These are phyloP conservation scores for Stylophora pistillata DNA, from an alignment of 64 coral and sea anemone species.

Conservation along the genomic window DNA sequence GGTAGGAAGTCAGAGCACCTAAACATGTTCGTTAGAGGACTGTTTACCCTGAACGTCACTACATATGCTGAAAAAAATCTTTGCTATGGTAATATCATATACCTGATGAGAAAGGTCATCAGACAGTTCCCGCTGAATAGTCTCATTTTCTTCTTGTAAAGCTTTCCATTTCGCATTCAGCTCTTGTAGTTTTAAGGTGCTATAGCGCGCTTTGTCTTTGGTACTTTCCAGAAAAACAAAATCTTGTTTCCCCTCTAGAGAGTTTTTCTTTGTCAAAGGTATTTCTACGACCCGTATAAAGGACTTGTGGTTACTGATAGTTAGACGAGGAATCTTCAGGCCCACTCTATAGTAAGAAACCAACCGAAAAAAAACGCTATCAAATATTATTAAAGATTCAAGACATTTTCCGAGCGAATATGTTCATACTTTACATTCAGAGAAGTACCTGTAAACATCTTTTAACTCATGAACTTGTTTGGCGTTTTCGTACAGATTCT, in stretches of 20 bases:
- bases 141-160: slow-evolving; percentile 67
- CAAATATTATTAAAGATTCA: neutral
- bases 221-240: slow-evolving; percentile 80
- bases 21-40: no score
- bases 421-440: neutral
- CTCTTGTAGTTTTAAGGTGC: slow-evolving; percentile 74
- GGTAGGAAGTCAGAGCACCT: no score
- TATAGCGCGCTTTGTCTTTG: slow-evolving; percentile 57
- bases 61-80: neutral
- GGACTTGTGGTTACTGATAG: slow-evolving; percentile 67
- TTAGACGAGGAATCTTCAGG: slow-evolving; percentile 63
- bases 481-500: slow-evolving; percentile 56
- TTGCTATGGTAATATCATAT: neutral
- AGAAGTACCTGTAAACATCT: slow-evolving; percentile 62
- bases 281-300: slow-evolving; percentile 90
- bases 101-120: slow-evolving; percentile 81
- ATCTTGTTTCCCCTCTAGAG: slow-evolving; percentile 42
- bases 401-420: neutral
- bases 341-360: slow-evolving; percentile 23
- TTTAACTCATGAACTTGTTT: slow-evolving; percentile 54
- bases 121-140: slow-evolving; percentile 64
- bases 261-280: slow-evolving; percentile 20
- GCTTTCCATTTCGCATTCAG: slow-evolving; percentile 79
- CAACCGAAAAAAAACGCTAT: neutral
- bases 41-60: no score